These are phyloP conservation scores for Hyperoplus immaculatus DNA, from an alignment of 2,797 vertebrate species.

Conservation along the genomic window DNA sequence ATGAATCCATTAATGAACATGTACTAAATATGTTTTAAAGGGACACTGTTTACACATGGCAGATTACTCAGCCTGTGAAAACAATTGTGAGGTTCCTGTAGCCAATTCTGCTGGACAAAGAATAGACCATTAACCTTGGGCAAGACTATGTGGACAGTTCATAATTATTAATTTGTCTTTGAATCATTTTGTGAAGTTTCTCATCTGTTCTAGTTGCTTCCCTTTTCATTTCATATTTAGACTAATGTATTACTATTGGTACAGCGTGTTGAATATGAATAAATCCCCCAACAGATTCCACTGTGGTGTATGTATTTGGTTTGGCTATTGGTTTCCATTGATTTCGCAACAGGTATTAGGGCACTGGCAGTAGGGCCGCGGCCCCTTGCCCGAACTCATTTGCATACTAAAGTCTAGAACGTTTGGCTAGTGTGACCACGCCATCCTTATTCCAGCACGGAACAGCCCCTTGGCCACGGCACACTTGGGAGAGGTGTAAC, in stretches of 20 bases:
- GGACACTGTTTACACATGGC: neutral
- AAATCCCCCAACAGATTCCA: conserved; percentile 15
- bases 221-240: conserved; percentile 10
- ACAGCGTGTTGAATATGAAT: conserved; percentile 28
- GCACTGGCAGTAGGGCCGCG: too few relatives aligned
- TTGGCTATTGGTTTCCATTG: conserved; percentile 26
- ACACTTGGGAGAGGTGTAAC: too few relatives aligned
- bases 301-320: conserved; percentile 18
- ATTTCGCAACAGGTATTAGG: conserved; percentile 39
- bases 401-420: too few relatives aligned
- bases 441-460: too few relatives aligned
- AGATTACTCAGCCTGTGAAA: neutral
- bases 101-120: neutral
- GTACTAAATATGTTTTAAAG: neutral
- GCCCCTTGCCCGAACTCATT: too few relatives aligned
- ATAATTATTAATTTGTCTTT: too few relatives aligned
- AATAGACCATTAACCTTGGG: neutral
- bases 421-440: too few relatives aligned
- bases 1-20: neutral
- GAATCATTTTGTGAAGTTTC: too few relatives aligned
- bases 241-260: conserved; percentile 27
- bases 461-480: too few relatives aligned
- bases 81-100: neutral
- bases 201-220: conserved; percentile 15
- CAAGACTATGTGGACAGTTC: too few relatives aligned